phyloP scores from a whole-genome alignment of 2,113 vertebrate genomes.

The Lampris megalopsis region DNA sequence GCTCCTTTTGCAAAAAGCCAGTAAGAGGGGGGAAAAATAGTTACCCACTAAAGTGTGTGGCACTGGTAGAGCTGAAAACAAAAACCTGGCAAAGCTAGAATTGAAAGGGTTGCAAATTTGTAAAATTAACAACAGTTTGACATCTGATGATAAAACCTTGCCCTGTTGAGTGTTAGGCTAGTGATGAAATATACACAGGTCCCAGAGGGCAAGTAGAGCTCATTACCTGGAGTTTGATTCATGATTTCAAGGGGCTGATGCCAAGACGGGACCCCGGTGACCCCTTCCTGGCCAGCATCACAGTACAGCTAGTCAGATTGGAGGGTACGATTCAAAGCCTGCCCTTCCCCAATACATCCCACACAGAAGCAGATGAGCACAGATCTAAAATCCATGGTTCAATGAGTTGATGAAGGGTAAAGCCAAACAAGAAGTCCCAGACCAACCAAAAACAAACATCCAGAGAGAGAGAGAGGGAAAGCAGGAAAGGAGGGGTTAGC shows the following conservation, averaged over 20 bases:
- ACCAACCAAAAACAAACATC: not conserved
- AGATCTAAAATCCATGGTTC: slow-evolving; percentile 60
- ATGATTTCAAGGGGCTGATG: slow-evolving; percentile 48
- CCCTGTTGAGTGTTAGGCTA: not conserved
- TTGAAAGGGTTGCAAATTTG: no score
- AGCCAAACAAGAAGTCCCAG: slow-evolving; percentile 15
- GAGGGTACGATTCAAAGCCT: slow-evolving; percentile 23
- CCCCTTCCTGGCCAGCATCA: slow-evolving; percentile 28
- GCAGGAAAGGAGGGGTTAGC: slow-evolving; percentile 34
- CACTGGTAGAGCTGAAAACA: no score
- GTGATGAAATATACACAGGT: not conserved
- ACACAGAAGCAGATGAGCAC: slow-evolving; percentile 29
- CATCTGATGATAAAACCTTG: not conserved
- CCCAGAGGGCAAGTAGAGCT: not conserved
- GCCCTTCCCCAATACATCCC: slow-evolving; percentile 61
- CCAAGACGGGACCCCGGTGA: slow-evolving; percentile 37
- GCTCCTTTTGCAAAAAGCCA: no score
- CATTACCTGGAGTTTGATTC: slow-evolving; percentile 71
- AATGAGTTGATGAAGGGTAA: not conserved
- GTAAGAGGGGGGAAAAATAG: no score
- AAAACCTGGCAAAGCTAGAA: no score
- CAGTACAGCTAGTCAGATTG: slow-evolving; percentile 39
- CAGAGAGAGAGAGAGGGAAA: slow-evolving; percentile 25
- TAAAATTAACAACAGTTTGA: no score
- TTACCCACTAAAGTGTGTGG: no score